These are phyloP conservation scores for Spatula versicolor DNA, from an alignment of 2,797 vertebrate genomes.

Conservation along the genomic window DNA sequence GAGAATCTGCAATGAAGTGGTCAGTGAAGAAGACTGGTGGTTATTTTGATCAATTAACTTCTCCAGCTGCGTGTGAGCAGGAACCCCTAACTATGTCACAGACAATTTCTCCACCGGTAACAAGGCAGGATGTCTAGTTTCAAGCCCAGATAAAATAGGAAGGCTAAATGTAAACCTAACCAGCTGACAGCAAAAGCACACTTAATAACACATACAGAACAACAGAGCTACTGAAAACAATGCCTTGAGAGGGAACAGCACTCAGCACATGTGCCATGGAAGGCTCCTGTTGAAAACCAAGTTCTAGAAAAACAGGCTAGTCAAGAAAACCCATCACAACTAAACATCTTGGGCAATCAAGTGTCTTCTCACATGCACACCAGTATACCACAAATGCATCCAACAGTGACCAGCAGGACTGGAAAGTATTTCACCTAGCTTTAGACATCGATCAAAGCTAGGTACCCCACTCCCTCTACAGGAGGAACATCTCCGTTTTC, in stretches of 20 bases:
- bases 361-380: background rate
- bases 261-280: background rate
- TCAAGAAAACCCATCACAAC: background rate
- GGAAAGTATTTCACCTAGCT: background rate
- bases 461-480: background rate
- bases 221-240: background rate
- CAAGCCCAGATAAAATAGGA: background rate
- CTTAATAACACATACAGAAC: background rate
- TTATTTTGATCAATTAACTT: background rate
- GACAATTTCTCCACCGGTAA: background rate
- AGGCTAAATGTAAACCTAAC: background rate
- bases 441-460: background rate
- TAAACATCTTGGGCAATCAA: accelerated
- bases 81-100: background rate
- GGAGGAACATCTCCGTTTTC: background rate
- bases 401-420: background rate
- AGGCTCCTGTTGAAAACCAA: background rate
- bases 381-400: background rate
- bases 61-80: background rate
- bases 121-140: background rate
- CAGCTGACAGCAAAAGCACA: background rate
- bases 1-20: background rate
- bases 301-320: background rate
- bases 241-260: background rate
- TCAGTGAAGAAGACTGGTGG: background rate